A percentile compares a stretch with the other conserved stretches of the same genome.
Conservation (phyloP, 2,797 vertebrate genomes). For the Neostethus bicornis region DNA sequence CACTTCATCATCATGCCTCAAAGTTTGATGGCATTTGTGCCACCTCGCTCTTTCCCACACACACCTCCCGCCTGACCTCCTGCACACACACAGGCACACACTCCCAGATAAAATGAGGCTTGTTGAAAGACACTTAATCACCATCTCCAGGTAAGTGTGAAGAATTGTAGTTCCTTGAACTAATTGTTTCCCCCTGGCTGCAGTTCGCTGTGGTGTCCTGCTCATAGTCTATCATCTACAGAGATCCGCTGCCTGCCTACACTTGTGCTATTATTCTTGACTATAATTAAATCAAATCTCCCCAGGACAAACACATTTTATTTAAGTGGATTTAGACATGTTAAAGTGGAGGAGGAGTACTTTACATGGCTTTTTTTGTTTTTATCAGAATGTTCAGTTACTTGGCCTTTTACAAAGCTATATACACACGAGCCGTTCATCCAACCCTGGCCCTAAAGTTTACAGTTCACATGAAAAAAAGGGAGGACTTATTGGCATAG, state of each 20-base stretch:
- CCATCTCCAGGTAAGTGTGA: slow-evolving; percentile 56
- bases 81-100: slow-evolving; percentile 6
- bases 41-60: slow-evolving; percentile 23
- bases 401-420: too few species aligned
- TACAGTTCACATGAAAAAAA: too few species aligned
- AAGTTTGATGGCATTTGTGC: slow-evolving; percentile 56
- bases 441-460: too few species aligned
- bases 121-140: slow-evolving; percentile 63
- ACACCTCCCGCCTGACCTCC: slow-evolving; percentile 1
- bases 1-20: slow-evolving; percentile 74
- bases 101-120: slow-evolving; percentile 23
- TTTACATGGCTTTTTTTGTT: slow-evolving; percentile 25
- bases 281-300: slow-evolving; percentile 34
- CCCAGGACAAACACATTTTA: neutral
- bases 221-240: slow-evolving; percentile 54
- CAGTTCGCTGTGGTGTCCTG: slow-evolving; percentile 41
- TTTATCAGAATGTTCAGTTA: too few species aligned
- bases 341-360: slow-evolving; percentile 10
- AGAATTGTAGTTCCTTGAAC: slow-evolving; percentile 48
- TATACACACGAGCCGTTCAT: too few species aligned
- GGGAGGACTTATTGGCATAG: too few species aligned
- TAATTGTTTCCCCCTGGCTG: slow-evolving; percentile 60
- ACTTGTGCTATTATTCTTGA: slow-evolving; percentile 33
- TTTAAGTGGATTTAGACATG: slow-evolving; percentile 19
- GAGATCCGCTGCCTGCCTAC: slow-evolving; percentile 13